Conservation (phyloP, 2,113 vertebrate species). For the Colinus virginianus region DNA sequence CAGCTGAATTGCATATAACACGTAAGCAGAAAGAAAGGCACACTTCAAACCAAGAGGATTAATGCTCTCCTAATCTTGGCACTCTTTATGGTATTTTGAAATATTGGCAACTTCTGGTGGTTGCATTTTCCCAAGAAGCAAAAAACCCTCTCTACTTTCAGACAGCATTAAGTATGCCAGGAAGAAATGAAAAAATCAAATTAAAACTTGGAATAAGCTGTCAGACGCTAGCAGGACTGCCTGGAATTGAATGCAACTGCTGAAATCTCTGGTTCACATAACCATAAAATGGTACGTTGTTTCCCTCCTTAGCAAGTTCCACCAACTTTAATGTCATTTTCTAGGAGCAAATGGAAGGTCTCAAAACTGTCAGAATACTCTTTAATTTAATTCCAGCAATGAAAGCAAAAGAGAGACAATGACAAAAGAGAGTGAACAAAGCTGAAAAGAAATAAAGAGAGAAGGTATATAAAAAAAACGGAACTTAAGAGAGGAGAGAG, state of each 20-base stretch:
- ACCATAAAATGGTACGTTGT: not conserved
- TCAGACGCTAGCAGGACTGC: not conserved
- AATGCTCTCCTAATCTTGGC: not conserved
- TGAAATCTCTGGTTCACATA: not conserved
- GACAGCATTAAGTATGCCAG: not conserved
- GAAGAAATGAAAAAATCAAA: slow-evolving; percentile 31
- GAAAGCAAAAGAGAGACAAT: not conserved
- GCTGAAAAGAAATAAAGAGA: not conserved
- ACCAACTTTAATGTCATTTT: not conserved
- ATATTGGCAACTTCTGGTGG: not conserved
- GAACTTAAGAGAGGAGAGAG: not conserved
- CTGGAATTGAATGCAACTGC: not conserved
- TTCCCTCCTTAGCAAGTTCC: slow-evolving; percentile 1
- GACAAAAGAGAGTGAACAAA: not conserved
- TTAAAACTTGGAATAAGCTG: slow-evolving; percentile 8
- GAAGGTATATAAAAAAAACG: not conserved
- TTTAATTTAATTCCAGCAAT: not conserved
- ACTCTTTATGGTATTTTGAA: slow-evolving; percentile 32
- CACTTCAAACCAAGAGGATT: not conserved
- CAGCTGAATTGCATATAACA: not conserved
- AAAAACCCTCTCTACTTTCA: not conserved
- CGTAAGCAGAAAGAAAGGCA: slow-evolving; percentile 14
- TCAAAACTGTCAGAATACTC: not conserved
- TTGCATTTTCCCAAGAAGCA: slow-evolving; percentile 10
- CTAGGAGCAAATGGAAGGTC: not conserved